phyloP scores from a whole-genome alignment of 2,113 vertebrate species.

The Gallinago jamesoni region DNA sequence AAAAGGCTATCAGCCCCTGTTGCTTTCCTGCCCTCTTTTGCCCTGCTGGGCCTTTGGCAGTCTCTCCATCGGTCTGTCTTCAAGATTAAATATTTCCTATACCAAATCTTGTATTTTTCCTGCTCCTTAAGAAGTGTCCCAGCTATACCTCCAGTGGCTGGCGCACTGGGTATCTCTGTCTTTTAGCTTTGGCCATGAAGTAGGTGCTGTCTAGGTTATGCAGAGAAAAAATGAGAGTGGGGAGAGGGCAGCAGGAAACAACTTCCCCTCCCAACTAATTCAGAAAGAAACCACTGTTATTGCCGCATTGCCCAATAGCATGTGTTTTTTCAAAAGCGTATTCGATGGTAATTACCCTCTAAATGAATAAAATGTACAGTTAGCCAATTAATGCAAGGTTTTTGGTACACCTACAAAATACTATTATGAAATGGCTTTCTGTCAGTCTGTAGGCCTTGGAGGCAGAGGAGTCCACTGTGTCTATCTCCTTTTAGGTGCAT shows the following conservation, averaged over 20 bases:
- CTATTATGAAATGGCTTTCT: constrained; percentile 22
- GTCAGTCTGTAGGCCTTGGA: not conserved
- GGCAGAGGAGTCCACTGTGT: not conserved
- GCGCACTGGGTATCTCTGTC: not conserved
- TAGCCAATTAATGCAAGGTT: constrained; percentile 12
- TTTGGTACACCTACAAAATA: constrained; percentile 19
- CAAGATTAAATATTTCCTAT: not conserved
- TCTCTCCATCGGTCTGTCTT: not conserved
- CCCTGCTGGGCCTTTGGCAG: not conserved
- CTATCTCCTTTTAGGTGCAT: not conserved
- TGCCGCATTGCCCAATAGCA: not conserved
- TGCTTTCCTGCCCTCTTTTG: not conserved
- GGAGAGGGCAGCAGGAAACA: not conserved
- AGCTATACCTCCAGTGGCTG: not conserved
- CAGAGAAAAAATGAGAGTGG: not conserved
- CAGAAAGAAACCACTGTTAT: not conserved
- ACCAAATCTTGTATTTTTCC: not conserved
- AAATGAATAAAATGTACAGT: constrained; percentile 9
- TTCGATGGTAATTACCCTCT: not conserved
- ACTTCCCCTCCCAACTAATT: not conserved
- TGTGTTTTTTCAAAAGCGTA: not conserved
- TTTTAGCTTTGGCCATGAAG: not conserved
- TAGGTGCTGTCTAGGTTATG: not conserved
- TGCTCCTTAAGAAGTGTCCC: not conserved
- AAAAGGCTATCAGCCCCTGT: not conserved